phyloP scores from a whole-genome alignment of 1,140 invertebrate genomes.

The Cephus cinctus region DNA sequence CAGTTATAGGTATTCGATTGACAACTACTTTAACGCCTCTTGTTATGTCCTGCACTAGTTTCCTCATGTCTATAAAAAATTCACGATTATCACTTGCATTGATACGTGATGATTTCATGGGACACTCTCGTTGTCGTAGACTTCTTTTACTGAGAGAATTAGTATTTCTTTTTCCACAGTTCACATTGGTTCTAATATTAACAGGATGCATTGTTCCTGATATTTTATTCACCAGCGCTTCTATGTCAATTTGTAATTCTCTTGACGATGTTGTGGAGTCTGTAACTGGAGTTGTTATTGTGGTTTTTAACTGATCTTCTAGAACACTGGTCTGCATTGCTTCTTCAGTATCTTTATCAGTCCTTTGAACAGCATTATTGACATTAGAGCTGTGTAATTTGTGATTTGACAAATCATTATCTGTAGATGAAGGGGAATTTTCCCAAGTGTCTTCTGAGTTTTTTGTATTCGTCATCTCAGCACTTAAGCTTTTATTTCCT shows the following conservation, averaged over 20 bases:
- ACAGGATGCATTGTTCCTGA: constrained; percentile 21
- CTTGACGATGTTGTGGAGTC: no score
- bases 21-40: constrained; percentile 44
- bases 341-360: neutral
- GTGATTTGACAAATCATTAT: neutral
- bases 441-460: neutral
- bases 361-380: neutral
- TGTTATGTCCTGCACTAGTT: constrained; percentile 46
- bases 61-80: constrained; percentile 36
- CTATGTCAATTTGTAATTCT: neutral
- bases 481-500: neutral
- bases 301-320: no score
- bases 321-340: neutral
- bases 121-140: constrained; percentile 9
- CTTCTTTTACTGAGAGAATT: constrained; percentile 9
- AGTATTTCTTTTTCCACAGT: constrained; percentile 13
- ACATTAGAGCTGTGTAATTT: neutral
- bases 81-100: constrained; percentile 12
- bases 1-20: constrained; percentile 35
- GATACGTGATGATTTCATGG: constrained; percentile 11
- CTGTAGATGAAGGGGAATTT: neutral
- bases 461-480: neutral
- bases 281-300: no score
- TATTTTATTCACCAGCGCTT: constrained; percentile 11
- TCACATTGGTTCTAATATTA: constrained; percentile 10